Evolutionary conservation across 2,113 vertebrate species (phyloP), one percentile per base, ranked within the genome.

Genomic region (Alces alces): DNA sequence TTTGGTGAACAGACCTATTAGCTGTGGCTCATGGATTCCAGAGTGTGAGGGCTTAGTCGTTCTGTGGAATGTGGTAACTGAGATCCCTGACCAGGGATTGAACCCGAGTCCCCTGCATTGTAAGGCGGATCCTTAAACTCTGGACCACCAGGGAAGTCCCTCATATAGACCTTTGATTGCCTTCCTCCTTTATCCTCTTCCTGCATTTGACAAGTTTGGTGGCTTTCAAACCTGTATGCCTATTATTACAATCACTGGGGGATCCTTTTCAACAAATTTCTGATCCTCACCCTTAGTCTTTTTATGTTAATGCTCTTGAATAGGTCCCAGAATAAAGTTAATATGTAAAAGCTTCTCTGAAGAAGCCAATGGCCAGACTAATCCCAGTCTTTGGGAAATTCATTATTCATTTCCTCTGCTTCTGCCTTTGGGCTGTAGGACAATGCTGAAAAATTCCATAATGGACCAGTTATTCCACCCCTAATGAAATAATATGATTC

Each of bases 101-200:
- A 73, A 39, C 66, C 66, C 0, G 0, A 39, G 36, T 23, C 21
- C 1, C 36, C 66, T 73, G 10, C 0, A 39, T 39, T 73, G 19
- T 39, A 73, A 39, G n/a, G 36, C 2, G 0, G 66, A 39, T 73
- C 12, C 66, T 39, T 73, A 73, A 73, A 36, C 21, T 39, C 10
- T 25, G 19, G 36, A 73, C 66, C 19, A 73, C 36, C 66, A 73
- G 66, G 21, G 36, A 73, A 39, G 66, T 73, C 66, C 19, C 36
- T 47, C 11, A 7, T 4, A 8, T 5, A 6, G 27, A 27, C 6
- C 5, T 54, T 60, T 36, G 10, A 27, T 47, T 25, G 58, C 10
- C n/a, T 54, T 11, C 30, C 10, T 66, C 43, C 47, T 82, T 52
- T 6, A 9, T 45, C 28, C 36, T 66, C 14, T 54, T 17, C 30